phyloP scores from a whole-genome alignment of 1,140 invertebrate species.

The Drosophila pandora region DNA sequence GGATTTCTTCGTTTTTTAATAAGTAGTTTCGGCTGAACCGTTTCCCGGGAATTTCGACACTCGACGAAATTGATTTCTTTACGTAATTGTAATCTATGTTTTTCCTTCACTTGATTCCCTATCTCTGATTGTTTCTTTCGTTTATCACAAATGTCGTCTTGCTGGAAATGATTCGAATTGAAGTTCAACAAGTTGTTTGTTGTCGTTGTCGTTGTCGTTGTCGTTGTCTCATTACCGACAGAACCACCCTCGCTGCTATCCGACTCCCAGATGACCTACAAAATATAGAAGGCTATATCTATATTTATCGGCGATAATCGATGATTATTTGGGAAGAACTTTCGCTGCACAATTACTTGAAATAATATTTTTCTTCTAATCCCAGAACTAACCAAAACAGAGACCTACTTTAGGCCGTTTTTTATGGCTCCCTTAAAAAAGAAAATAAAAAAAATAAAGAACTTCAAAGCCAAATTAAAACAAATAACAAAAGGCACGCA shows the following conservation, averaged over 20 bases:
- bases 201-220: slow-evolving; percentile 15
- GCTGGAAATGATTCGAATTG: slow-evolving; percentile 7
- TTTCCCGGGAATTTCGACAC: not conserved
- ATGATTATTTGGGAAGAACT: slow-evolving; percentile 12
- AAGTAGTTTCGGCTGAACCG: too few species aligned
- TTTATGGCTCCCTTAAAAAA: slow-evolving; percentile 24
- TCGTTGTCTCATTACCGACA: not conserved
- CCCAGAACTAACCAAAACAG: not conserved
- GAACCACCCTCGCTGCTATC: not conserved
- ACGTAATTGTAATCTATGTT: slow-evolving; percentile 9
- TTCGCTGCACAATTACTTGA: slow-evolving; percentile 28
- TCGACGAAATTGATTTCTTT: not conserved
- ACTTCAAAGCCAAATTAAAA: slow-evolving; percentile 52
- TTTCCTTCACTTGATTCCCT: not conserved
- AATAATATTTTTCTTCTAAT: slow-evolving; percentile 20
- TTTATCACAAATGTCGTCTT: slow-evolving; percentile 20
- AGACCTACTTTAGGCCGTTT: not conserved
- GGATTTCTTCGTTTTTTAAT: too few species aligned
- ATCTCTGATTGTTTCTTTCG: slow-evolving; percentile 5
- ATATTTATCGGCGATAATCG: slow-evolving; percentile 2
- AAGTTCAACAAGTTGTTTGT: slow-evolving; percentile 29
- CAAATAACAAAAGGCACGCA: slow-evolving; percentile 40
- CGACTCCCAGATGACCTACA: slow-evolving; percentile 6
- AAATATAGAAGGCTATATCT: not conserved
- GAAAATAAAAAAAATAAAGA: slow-evolving; percentile 5